These are phyloP conservation scores for Microplitis mediator DNA, from an alignment of 1,140 invertebrate species.

Conservation along the genomic window DNA sequence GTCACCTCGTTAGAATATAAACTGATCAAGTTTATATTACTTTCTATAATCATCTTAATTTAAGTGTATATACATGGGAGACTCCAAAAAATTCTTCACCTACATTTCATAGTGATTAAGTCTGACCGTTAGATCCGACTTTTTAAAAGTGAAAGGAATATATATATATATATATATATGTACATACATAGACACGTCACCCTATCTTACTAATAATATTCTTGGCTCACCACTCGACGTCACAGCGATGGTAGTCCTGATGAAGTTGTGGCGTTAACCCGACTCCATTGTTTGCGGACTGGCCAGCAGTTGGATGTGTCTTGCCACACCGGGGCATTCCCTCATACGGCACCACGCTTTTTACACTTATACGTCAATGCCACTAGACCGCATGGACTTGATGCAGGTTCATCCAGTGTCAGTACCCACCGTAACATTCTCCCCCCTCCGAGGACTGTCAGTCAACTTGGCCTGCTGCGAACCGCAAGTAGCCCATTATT, in stretches of 20 bases:
- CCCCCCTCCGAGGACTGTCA: neutral
- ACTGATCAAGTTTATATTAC: neutral
- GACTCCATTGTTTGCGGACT: constrained; percentile 28
- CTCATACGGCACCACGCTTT: constrained; percentile 35
- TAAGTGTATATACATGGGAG: neutral
- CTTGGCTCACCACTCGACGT: constrained; percentile 26
- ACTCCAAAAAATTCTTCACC: neutral
- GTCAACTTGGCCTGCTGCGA: neutral
- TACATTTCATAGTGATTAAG: neutral
- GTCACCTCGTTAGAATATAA: neutral
- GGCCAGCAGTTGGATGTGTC: constrained; percentile 34
- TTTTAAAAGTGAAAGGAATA: constrained; percentile 1
- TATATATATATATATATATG: neutral
- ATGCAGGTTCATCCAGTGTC: constrained; percentile 46
- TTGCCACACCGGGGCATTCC: constrained; percentile 45
- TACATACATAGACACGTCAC: neutral
- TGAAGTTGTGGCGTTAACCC: constrained; percentile 14
- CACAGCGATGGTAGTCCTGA: constrained; percentile 24
- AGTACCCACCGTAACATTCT: constrained; percentile 44
- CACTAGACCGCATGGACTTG: constrained; percentile 38
- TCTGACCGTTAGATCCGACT: neutral
- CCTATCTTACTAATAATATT: neutral
- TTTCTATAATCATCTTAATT: neutral
- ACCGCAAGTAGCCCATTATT: neutral
- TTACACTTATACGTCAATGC: constrained; percentile 9